Evolutionary conservation across 2,888 invertebrate genomes (phyloP), one percentile per base, ranked within the genome.

Genomic region (Clitarchus hookeri): DNA sequence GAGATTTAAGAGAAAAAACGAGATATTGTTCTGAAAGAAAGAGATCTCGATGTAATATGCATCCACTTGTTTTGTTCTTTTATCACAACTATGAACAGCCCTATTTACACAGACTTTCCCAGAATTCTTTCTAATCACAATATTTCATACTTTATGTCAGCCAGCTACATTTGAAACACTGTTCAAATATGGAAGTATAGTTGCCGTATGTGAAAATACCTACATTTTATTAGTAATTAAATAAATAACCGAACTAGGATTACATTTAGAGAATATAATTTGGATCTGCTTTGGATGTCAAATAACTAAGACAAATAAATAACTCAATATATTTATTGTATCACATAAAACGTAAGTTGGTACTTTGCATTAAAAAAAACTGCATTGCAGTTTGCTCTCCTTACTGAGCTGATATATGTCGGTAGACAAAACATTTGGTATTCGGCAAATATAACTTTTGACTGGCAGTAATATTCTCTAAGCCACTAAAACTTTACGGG

Each of bases 71-170:
- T 82, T 82, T 82, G 36, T 25, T 82, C 44, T 82, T 82, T 82
- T 36, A 82, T 82, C 82, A 82, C 82, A 82, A 82, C 82, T 82
- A 82, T 82, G 82, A 82, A 65, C 65, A 65, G 65, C 44, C 44
- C 11, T 82, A 82, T 82, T 27, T 82, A 82, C 82, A 82, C 82
- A 26, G 27, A 82, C 82, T 36, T 48, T 48, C 65, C 16, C 65
- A 65, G 8, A 11, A 16, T 65, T 65, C 65, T 23, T 82, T 82
- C 82, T 82, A 82, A 82, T 82, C 82, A 27, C 82, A 82, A 82
- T 82, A 26, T 82, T 82, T 12, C 44, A 44, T 82, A 82, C 65
- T 65, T 65, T 6, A 65, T 65, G 65, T 65, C 65, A 65, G 65
- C 65, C 65, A 65, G 65, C 65, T 48, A 8, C 48, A 65, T n/a